A percentile compares a stretch with the other conserved stretches of the same genome.
Conservation (phyloP, 2,888 invertebrate species). For the Drosophila hamatofila region DNA sequence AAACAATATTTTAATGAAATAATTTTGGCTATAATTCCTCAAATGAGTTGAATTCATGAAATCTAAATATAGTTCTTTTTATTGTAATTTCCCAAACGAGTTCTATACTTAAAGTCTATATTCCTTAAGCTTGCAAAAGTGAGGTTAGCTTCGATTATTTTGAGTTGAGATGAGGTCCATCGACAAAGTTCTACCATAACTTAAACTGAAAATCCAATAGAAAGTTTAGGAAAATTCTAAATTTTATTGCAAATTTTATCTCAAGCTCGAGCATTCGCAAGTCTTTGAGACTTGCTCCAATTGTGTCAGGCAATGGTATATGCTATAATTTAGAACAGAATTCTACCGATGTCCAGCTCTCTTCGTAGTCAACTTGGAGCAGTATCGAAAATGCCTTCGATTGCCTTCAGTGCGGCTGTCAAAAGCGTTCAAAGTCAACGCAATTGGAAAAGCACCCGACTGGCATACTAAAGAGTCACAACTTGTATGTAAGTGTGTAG, state of each 20-base stretch:
- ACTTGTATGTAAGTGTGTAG: too few relatives aligned
- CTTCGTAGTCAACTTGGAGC: conserved; percentile 23
- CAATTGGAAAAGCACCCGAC: conserved; percentile 46
- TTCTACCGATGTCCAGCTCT: not conserved
- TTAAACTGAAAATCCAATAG: not conserved
- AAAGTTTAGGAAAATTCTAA: not conserved
- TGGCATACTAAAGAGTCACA: conserved; percentile 55
- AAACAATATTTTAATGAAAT: too few relatives aligned
- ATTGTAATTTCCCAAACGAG: too few relatives aligned
- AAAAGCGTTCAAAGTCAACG: conserved; percentile 65
- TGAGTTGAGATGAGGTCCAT: too few relatives aligned
- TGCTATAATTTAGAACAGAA: not conserved
- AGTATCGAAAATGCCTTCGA: conserved; percentile 27
- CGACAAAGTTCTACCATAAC: not conserved
- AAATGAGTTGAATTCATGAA: too few relatives aligned
- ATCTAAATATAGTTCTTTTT: too few relatives aligned
- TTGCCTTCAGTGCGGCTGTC: conserved; percentile 35
- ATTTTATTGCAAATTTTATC: not conserved
- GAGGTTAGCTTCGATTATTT: too few relatives aligned
- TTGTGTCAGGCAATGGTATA: not conserved
- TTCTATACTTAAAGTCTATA: too few relatives aligned
- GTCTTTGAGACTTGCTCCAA: not conserved
- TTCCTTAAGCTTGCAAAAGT: too few relatives aligned
- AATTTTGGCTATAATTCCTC: too few relatives aligned
- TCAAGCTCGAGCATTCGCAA: too few relatives aligned